Evolutionary conservation across 2,888 invertebrate species (phyloP).

Genomic region (Apamea sordens): DNA sequence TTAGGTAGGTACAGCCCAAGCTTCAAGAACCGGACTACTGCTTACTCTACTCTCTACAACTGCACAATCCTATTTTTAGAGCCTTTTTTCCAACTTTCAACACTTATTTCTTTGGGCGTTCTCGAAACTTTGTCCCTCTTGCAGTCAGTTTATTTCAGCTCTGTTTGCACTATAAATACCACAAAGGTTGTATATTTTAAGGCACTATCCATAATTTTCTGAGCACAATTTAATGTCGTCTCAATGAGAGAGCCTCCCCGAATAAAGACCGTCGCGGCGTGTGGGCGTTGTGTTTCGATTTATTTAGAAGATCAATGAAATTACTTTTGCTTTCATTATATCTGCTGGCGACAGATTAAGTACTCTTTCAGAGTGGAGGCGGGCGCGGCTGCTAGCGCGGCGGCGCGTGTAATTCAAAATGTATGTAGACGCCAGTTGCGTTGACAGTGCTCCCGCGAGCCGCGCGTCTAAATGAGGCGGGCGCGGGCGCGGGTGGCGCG

Average conservation of each 20-base stretch:
- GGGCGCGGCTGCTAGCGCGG: too few species aligned
- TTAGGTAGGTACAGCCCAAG: conserved; percentile 5
- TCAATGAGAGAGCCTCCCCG: conserved; percentile 22
- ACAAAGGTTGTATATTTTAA: conserved; percentile 27
- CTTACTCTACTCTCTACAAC: background rate
- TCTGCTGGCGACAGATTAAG: background rate
- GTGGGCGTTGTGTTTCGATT: conserved; percentile 14
- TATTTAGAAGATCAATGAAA: background rate
- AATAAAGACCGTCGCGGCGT: conserved; percentile 13
- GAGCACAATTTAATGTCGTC: conserved; percentile 17
- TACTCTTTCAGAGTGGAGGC: too few species aligned
- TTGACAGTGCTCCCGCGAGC: too few species aligned
- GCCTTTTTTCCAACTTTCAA: conserved; percentile 13
- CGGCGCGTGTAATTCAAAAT: too few species aligned
- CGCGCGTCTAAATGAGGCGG: too few species aligned
- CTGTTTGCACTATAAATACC: conserved; percentile 21
- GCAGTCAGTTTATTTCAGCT: conserved; percentile 9
- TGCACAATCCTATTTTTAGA: background rate
- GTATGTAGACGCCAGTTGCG: too few species aligned
- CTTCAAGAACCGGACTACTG: conserved; percentile 11
- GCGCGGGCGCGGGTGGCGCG: too few species aligned
- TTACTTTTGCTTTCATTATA: background rate
- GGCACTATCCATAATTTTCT: conserved; percentile 27
- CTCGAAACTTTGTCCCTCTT: conserved; percentile 17
- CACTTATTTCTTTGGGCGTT: conserved; percentile 15